Evolutionary conservation across 2,888 invertebrate genomes (phyloP), one percentile per base, ranked within the genome.

Genomic region (Girardia tigrina): DNA sequence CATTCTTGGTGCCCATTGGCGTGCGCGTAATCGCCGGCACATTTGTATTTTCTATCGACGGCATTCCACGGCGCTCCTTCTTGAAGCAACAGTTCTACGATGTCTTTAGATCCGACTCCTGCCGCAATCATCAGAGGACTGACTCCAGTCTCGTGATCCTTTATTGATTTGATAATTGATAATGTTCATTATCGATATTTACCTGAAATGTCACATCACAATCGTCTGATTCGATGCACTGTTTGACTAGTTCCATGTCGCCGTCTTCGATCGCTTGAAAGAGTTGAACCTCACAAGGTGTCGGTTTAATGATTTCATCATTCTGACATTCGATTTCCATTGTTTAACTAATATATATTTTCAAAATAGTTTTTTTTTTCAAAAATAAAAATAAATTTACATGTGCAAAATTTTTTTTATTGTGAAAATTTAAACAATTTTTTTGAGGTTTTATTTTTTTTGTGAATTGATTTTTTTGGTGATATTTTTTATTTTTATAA

Each of bases 1-100:
- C 70, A 29, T 26, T 26, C 76, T 71, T 76, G 77, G 29, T 76
- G 77, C 16, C 77, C 76, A 26, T 76, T 77, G 36, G n/a, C 29
- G 12, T 70, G 29, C 20, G 77, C 77, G 42, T 76, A 76, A 70
- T 76, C 77, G n/a, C 77, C 77, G 27, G 77, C 77, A 23, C 77
- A 76, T n/a, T 29, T 70, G 27, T 76, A 77, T 27, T 28, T n/a
- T 4, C 77, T 27, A 70, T 76, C 77, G 0, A 76, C 77, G 12
- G 77, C 77, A 77, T 76, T 76, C 77, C 77, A 76, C 0, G 77
- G 77, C 4, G 77, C 77, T 26, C 77, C 77, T 56, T 56, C 42
- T 14, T 77, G 28, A 2, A 76, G 77, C 16, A 76, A 71, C 26
- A 76, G 20, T 16, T 36, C 16, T 16, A 76, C 77, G 14, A 71